phyloP scores from a whole-genome alignment of 2,888 invertebrate species.

The Agelastica alni region DNA sequence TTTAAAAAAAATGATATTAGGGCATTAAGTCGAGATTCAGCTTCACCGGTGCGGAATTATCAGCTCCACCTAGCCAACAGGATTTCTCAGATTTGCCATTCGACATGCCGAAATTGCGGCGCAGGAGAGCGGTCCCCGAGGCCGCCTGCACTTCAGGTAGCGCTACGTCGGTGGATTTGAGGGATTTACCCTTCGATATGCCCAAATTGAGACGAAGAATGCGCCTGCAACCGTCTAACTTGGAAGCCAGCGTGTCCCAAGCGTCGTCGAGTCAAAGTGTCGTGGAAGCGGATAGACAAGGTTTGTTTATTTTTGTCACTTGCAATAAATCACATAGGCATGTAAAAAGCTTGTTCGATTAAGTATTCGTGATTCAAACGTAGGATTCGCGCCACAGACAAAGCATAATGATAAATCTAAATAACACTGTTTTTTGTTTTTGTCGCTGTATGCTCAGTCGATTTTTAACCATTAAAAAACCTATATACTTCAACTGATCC shows the following conservation, averaged over 20 bases:
- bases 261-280: conserved; percentile 84
- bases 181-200: conserved; percentile 89
- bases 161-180: conserved; percentile 75
- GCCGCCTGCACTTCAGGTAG: conserved; percentile 72
- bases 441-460: no score
- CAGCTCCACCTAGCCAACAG: conserved; percentile 64
- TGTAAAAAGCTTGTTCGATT: no score
- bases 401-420: no score
- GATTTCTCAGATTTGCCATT: conserved; percentile 82
- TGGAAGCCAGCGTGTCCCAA: conserved; percentile 75
- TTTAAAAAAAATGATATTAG: conserved; percentile 18
- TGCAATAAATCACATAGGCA: no score
- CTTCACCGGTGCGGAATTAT: conserved; percentile 45
- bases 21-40: conserved; percentile 63
- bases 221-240: conserved; percentile 64
- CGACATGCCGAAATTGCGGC: conserved; percentile 85
- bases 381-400: no score
- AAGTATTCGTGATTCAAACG: no score
- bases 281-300: conserved; percentile 71
- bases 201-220: conserved; percentile 81
- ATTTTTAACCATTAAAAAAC: no score
- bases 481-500: no score
- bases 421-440: no score
- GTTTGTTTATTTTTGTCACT: conserved; percentile 49
- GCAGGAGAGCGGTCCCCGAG: conserved; percentile 68